Evolutionary conservation across 2,888 invertebrate species (phyloP).

Genomic region (Lypha dubia): DNA sequence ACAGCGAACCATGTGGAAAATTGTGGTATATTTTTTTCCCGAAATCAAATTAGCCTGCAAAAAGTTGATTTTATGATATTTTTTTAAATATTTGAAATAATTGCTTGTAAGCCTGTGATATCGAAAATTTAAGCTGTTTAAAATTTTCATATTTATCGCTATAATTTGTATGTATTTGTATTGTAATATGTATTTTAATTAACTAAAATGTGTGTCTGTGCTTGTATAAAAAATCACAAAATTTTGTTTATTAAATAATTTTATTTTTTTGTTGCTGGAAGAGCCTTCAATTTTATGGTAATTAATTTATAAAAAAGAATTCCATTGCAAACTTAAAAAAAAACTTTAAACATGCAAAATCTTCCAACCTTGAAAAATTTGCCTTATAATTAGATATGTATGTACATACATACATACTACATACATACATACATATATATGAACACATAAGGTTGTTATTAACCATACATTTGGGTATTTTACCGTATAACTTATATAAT

Average conservation of each 20-base stretch:
- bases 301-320: not conserved
- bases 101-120: not conserved
- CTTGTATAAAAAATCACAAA: not conserved
- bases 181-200: not conserved
- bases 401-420: no score
- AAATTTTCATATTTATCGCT: not conserved
- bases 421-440: no score
- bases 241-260: not conserved
- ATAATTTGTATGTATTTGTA: not conserved
- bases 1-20: slow-evolving; percentile 60
- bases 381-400: no score
- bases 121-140: not conserved
- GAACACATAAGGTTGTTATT: no score
- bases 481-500: not conserved
- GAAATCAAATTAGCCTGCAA: slow-evolving; percentile 6
- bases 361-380: not conserved
- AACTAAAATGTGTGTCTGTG: not conserved
- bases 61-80: slow-evolving; percentile 27
- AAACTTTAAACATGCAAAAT: not conserved
- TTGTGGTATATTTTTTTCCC: slow-evolving; percentile 6
- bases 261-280: not conserved
- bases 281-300: not conserved
- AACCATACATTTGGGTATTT: not conserved
- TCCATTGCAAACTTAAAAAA: not conserved
- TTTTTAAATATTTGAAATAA: slow-evolving; percentile 20